Evolutionary conservation across 1,140 invertebrate genomes (phyloP), one percentile per base, ranked within the genome.

Genomic region (Drosophila tsacasi): DNA sequence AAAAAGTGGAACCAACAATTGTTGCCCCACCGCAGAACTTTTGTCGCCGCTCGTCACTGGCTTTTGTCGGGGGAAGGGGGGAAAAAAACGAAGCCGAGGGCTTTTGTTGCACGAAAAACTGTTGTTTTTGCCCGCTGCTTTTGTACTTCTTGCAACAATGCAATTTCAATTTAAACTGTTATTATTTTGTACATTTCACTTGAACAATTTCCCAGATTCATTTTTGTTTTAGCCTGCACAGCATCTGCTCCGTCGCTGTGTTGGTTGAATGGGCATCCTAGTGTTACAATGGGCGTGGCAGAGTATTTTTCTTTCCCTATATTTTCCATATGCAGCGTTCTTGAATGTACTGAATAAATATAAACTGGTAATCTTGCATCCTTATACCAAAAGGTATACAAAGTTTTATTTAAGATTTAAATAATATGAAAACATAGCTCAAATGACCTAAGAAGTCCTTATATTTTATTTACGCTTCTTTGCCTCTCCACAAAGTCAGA

Each of bases 141-240:
- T 66, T 67, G 63, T 66, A 52, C 23, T 66, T 39, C 32, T 76
- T 76, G 47, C 47, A 46, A 76, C 73, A 76, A 46, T 71, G 40
- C 58, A 71, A 73, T 79, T 79, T 79, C 60, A 40, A 73, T 79
- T 79, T 60, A 64, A 79, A 72, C 64, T 77, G 75, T 63, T 63
- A 79, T 62, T 63, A 63, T 55, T 57, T 65, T 79, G 44, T 65
- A 44, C 27, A 62, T 80, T 55, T 81, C 46, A 52, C 46, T 57
- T 42, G 19, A 23, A 52, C 55, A 73, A 74, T 73, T 42, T 61
- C 69, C 40, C 57, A 27, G 71, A 52, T 57, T 76, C 40, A 10
- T 52, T 40, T 40, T 68, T 68, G 63, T 52, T 69, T 69, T 52
- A 67, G 35, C 25, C 61, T 8, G 61, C 19, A 23, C 32, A 47